These are phyloP conservation scores for Seriola aureovittata DNA, from an alignment of 2,113 vertebrate species.

Conservation along the genomic window DNA sequence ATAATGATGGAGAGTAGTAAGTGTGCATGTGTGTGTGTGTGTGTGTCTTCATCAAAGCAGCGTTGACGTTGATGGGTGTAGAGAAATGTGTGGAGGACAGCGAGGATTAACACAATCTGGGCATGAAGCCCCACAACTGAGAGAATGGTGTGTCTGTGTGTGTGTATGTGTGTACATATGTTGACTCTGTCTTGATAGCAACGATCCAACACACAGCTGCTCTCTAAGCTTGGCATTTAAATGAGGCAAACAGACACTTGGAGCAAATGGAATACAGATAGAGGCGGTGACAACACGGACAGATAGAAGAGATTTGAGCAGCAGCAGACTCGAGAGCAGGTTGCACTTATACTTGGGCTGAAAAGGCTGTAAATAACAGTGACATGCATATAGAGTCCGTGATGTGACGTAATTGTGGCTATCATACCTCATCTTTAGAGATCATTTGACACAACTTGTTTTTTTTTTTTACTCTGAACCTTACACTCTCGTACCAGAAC, in stretches of 20 bases:
- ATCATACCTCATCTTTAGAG: slow-evolving; percentile 5
- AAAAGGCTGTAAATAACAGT: slow-evolving; percentile 37
- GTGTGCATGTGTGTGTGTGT: slow-evolving; percentile 43
- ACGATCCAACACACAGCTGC: slow-evolving; percentile 78
- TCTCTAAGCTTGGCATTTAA: slow-evolving; percentile 77
- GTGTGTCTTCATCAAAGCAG: slow-evolving; percentile 79
- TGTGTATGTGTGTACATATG: slow-evolving; percentile 64
- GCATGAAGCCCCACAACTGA: slow-evolving; percentile 72
- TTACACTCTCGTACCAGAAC: slow-evolving; percentile 8
- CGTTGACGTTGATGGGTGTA: slow-evolving; percentile 77
- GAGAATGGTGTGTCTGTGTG: slow-evolving; percentile 59
- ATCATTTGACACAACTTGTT: background rate
- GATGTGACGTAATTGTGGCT: background rate
- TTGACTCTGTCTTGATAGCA: slow-evolving; percentile 80
- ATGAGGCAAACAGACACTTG: slow-evolving; percentile 76
- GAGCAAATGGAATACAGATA: slow-evolving; percentile 74
- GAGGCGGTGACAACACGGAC: slow-evolving; percentile 63
- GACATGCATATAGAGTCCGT: background rate
- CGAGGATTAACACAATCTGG: slow-evolving; percentile 84
- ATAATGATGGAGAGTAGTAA: slow-evolving; percentile 81
- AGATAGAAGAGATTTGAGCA: slow-evolving; percentile 61
- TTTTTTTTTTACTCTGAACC: background rate
- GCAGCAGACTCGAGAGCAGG: slow-evolving; percentile 60
- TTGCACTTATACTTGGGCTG: slow-evolving; percentile 42
- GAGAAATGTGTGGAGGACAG: slow-evolving; percentile 80